Evolutionary conservation across 2,113 vertebrate genomes (phyloP).

Genomic region (Genyomyrus donnyi): DNA sequence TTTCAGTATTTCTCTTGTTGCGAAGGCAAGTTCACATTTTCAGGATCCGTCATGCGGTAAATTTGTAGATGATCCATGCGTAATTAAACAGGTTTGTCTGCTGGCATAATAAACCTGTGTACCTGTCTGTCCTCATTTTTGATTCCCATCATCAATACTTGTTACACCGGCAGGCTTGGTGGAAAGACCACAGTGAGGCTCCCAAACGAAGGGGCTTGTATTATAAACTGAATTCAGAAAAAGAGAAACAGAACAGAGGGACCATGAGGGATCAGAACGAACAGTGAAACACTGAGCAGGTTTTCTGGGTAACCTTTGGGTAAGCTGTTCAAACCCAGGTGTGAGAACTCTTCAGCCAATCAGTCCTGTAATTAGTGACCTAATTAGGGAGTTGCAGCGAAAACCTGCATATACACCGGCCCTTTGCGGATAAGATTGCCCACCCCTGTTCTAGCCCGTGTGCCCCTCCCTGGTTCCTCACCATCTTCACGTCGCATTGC

Average conservation of each 20-base stretch:
- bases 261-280: background rate
- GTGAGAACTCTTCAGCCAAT: too few species aligned
- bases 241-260: background rate
- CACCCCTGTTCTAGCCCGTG: conserved; percentile 67
- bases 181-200: background rate
- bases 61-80: background rate
- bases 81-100: background rate
- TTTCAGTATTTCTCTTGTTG: background rate
- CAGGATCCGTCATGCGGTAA: background rate
- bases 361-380: too few species aligned
- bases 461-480: conserved; percentile 95
- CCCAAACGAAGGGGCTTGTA: background rate
- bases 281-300: background rate
- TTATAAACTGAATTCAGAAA: background rate
- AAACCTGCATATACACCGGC: too few species aligned
- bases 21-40: background rate
- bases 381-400: too few species aligned
- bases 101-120: background rate
- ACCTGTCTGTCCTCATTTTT: background rate
- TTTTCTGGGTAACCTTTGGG: too few species aligned
- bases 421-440: too few species aligned
- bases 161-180: background rate
- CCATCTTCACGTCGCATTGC: conserved; percentile 89
- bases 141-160: background rate
- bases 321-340: too few species aligned